Evolutionary conservation across 2,113 vertebrate species (phyloP), one percentile per base, ranked within the genome.

Genomic region (Crypturellus undulatus): DNA sequence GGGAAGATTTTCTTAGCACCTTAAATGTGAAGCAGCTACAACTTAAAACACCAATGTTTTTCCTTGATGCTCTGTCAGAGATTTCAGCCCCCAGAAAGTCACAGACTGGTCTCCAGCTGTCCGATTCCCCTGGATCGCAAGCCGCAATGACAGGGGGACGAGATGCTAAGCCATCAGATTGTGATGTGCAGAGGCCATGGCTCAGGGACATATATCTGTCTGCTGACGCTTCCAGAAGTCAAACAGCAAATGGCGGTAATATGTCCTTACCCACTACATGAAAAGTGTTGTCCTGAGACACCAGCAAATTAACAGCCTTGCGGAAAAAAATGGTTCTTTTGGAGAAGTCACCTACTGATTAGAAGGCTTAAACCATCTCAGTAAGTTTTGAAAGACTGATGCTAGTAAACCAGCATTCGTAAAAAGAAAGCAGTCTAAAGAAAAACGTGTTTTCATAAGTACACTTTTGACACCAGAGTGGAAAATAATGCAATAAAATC

Each of bases 71-170:
- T 94, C 19, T 63, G 8, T 25, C 18, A 30, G 12, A 1, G 5
- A 43, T 43, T 52, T 9, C n/a, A 77, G 2, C 13, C 22, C 75
- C 19, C 12, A n/a, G 52, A 12, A 8, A 71, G 42, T 9, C 56
- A 6, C 10, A 38, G 0, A 0, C 13, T 0, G 1, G 28, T 30
- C 21, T 18, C 70, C 60, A 40, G 21, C 12, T 16, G 30, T 25
- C 32, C 25, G 42, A 22, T n/a, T 7, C 32, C 45, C 30, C 42
- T 3, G 2, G 18, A 0, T 3, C 16, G 28, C 9, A 1, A 3
- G 8, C 17, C 6, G 19, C 19, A 14, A 17, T 64, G 36, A 40
- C 9, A 26, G 54, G 28, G 54, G 16, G 15, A 56, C 30, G 32
- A 12, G 20, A 19, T 17, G 43, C 32, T 30, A 32, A 22, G 36